phyloP scores from a whole-genome alignment of 2,888 invertebrate genomes.

The Spodoptera picta region DNA sequence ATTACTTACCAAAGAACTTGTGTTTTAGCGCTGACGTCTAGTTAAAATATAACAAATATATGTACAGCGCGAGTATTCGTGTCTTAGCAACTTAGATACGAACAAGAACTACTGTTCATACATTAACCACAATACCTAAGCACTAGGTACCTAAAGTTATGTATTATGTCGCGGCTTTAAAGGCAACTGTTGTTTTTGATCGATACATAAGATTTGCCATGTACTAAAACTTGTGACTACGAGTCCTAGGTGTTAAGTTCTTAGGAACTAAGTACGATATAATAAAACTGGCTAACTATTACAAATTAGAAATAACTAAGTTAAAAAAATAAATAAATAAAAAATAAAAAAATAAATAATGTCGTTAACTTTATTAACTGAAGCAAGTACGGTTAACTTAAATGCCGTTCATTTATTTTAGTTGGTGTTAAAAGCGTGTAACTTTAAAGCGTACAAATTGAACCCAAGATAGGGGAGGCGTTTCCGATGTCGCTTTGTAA shows the following conservation, averaged over 20 bases:
- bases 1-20: slow-evolving; percentile 33
- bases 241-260: no score
- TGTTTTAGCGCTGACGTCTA: slow-evolving; percentile 29
- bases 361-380: slow-evolving; percentile 16
- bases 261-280: no score
- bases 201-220: background rate
- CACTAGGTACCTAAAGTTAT: slow-evolving; percentile 6
- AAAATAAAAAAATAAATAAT: no score
- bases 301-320: slow-evolving; percentile 9
- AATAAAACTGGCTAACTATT: background rate
- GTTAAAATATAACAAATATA: slow-evolving; percentile 38
- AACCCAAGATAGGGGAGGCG: slow-evolving; percentile 62
- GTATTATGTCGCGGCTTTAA: slow-evolving; percentile 5
- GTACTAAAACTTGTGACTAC: no score
- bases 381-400: slow-evolving; percentile 6
- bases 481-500: slow-evolving; percentile 67
- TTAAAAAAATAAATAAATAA: no score
- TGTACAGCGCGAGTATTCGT: slow-evolving; percentile 29
- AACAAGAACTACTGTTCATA: slow-evolving; percentile 25
- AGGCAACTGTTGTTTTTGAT: slow-evolving; percentile 18
- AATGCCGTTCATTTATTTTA: slow-evolving; percentile 27
- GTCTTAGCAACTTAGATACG: slow-evolving; percentile 28
- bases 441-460: slow-evolving; percentile 55
- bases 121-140: slow-evolving; percentile 30
- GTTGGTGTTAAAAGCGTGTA: slow-evolving; percentile 25